Evolutionary conservation across 1,140 invertebrate species (phyloP), one percentile per base, ranked within the genome.

Genomic region (Microplitis mediator): DNA sequence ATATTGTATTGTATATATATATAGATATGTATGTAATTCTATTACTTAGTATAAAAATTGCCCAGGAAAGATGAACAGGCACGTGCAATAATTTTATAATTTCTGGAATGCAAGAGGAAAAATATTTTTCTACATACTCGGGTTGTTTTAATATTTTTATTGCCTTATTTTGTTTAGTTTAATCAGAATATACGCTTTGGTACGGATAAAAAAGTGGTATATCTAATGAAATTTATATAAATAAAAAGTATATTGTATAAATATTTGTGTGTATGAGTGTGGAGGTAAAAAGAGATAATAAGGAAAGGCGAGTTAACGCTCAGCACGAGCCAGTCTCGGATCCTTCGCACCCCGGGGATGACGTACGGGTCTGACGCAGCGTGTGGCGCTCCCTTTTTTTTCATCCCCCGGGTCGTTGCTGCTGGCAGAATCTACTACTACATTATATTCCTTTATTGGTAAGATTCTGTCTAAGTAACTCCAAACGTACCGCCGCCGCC

Each of bases 301-400:
- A 54, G 23, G 39, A 11, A 8, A 51, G 4, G 23, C 13, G 6
- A 16, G 6, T 35, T 9, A 5, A 3, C 23, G n/a, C 65, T 31
- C 65, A 67, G 65, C 65, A 67, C 65, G 65, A 67, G 65, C 52
- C 65, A 39, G 6, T 69, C 75, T 16, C 39, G 8, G 39, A 67
- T 67, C 75, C 73, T 78, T 78, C 79, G 79, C 78, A 80, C 80
- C 77, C 80, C 73, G 74, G 76, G 78, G 76, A 84, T 84, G 81
- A 84, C 81, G 77, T 83, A 84, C 82, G 80, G 79, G 81, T 84
- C 82, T 84, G 81, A 82, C 79, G 74, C 82, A 82, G 81, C 82
- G 81, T 82, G 82, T 76, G 81, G 81, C 74, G 54, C 32, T 39
- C 69, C 13, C 50, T 73, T 31, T 52, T 39, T 63, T 52, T 61